These are phyloP conservation scores for Oscarella lobularis DNA, from an alignment of 37 sponge, comb jelly and placozoan species.

Conservation along the genomic window DNA sequence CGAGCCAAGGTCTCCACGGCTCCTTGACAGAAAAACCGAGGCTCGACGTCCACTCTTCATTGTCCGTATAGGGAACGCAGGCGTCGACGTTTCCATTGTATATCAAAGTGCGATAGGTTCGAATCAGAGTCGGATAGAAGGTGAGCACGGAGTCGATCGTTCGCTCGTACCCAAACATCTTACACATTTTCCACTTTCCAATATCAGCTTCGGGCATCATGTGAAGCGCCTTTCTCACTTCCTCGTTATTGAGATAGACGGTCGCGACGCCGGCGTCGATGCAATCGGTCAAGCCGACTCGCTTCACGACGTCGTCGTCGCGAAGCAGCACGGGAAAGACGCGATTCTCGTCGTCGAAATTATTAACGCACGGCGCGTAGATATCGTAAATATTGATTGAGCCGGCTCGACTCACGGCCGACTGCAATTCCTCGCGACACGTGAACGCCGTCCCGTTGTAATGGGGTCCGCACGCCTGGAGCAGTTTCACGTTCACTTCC, in stretches of 20 bases:
- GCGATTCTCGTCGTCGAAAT: background rate
- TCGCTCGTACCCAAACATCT: background rate
- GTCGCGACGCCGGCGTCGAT: background rate
- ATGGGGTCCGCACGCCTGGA: background rate
- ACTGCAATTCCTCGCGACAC: background rate
- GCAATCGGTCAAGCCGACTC: background rate
- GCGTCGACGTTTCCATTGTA: slow-evolving; percentile 40
- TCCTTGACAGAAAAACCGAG: background rate
- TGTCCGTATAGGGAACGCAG: slow-evolving; percentile 21
- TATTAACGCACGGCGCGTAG: background rate
- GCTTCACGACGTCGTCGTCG: background rate
- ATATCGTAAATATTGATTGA: slow-evolving; percentile 17
- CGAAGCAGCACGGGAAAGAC: background rate
- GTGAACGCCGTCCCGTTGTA: background rate
- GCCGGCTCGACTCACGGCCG: background rate
- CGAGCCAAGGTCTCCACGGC: slow-evolving; percentile 16
- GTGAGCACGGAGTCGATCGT: background rate
- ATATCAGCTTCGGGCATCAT: background rate
- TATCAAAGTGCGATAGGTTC: slow-evolving; percentile 17
- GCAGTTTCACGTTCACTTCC: background rate
- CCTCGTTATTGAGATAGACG: slow-evolving; percentile 1
- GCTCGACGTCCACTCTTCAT: background rate
- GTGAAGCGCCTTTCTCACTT: slow-evolving; percentile 11
- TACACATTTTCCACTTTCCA: background rate
- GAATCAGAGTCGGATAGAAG: background rate